Base-by-base conservation (phyloP, 35 echinoderm and acorn worm species). In the Ophioderma brevispina region DNA sequence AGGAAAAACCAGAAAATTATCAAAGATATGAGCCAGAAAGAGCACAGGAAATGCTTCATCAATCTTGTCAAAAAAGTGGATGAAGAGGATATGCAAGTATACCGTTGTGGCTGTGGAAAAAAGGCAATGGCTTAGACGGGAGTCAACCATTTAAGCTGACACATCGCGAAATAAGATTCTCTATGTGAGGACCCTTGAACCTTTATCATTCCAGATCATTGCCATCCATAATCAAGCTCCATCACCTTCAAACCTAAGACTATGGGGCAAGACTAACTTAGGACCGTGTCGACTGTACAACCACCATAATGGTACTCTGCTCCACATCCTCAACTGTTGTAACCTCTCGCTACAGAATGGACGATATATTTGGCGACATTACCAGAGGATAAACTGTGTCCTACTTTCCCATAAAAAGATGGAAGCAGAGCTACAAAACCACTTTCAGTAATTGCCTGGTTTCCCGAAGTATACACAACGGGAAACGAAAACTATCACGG, bases 21-120 rank as follows among this genome's bases (percentile, higher is more conserved):
- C 78, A 80, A 80, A 80, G 25, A 80, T 33, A 80, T 80, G 78
- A 80, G 32, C 13, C 38, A 13, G 78, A 13, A 80, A 25, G 78
- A 80, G 25, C 78, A 80, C 78, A 80, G 78, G 32, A 5, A 80
- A 35, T 80, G 78, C 38, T 31, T 80, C 13, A 80, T 33, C 78
- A 25, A 13, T 80, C 78, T 80, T 80, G 13, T 80, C 78, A 80
- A 80, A 80, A 2, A 80, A 33, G 78, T 80, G 38, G 78, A 80
- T 37, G 38, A 80, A 80, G 38, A 39, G 1, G 33, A 80, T 80
- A 21, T 80, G 78, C 38, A 15, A 10, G 78, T 80, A 5, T 80
- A 80, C 78, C 78, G 33, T 33, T 80, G 31, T 80, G 78, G 13
- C 32, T 80, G 78, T 80, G 78, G 18, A 33, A 80, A 80, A 25